Conservation (phyloP, 2,113 vertebrate species). For the Hiodon alosoides region DNA sequence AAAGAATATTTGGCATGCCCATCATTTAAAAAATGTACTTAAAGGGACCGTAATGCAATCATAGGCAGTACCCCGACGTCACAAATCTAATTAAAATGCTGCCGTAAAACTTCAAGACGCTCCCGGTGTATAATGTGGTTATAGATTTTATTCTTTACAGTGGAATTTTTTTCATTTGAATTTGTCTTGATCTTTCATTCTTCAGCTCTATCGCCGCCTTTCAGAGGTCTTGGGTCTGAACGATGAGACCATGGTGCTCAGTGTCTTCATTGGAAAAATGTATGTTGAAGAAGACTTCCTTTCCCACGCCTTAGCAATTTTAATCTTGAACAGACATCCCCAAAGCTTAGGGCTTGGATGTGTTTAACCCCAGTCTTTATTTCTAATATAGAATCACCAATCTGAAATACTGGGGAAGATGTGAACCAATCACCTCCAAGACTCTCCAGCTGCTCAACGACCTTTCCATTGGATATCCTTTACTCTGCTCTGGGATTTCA, state of each 20-base stretch:
- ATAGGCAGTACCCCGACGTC: too few relatives aligned
- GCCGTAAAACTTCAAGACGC: too few relatives aligned
- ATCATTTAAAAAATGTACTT: too few relatives aligned
- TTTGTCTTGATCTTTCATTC: background rate
- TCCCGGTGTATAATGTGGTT: too few relatives aligned
- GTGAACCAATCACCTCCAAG: slow-evolving; percentile 97
- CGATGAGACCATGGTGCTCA: slow-evolving; percentile 98
- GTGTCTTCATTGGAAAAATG: slow-evolving; percentile 99
- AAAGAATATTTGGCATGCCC: too few relatives aligned
- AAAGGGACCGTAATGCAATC: too few relatives aligned
- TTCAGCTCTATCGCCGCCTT: slow-evolving; percentile 88
- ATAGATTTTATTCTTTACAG: too few relatives aligned
- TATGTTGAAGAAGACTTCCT: slow-evolving; percentile 55
- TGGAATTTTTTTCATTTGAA: background rate
- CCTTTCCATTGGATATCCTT: slow-evolving; percentile 99
- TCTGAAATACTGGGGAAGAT: slow-evolving; percentile 97
- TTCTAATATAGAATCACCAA: slow-evolving; percentile 85
- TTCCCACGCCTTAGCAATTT: too few relatives aligned
- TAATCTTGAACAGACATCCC: too few relatives aligned
- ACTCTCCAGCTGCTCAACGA: slow-evolving; percentile 97
- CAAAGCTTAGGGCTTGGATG: too few relatives aligned
- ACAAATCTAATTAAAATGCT: too few relatives aligned
- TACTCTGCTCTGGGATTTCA: background rate
- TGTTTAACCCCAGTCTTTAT: slow-evolving; percentile 1
- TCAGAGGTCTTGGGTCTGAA: slow-evolving; percentile 94